These are phyloP conservation scores for Drosophila anomalata DNA, from an alignment of 2,888 invertebrate genomes.

Conservation along the genomic window DNA sequence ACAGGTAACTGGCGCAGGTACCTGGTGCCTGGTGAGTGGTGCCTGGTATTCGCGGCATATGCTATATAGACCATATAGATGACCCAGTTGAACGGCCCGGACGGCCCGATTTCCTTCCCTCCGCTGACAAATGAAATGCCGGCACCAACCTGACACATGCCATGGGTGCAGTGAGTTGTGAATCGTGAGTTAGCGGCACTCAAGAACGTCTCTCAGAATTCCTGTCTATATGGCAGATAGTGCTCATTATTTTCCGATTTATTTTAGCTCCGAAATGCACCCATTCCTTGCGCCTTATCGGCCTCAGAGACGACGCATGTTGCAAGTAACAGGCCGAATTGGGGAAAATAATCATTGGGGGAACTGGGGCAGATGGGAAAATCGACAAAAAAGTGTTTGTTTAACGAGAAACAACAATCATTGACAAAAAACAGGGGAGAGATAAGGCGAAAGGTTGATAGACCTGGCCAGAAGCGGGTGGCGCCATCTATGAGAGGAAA, in stretches of 20 bases:
- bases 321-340: not conserved
- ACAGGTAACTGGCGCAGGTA: not conserved
- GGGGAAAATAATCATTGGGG: not conserved
- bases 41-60: conserved; percentile 17
- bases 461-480: not conserved
- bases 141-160: conserved; percentile 57
- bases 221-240: not conserved
- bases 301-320: not conserved
- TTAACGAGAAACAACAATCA: not conserved
- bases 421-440: too few relatives aligned
- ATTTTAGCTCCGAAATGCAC: not conserved
- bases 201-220: conserved; percentile 23
- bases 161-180: conserved; percentile 53
- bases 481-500: conserved; percentile 6
- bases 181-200: conserved; percentile 24
- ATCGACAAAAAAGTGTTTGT: not conserved
- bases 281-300: not conserved
- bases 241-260: not conserved
- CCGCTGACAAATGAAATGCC: conserved; percentile 57
- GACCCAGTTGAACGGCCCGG: conserved; percentile 53
- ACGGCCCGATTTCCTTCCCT: conserved; percentile 7
- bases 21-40: conserved; percentile 24
- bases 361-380: not conserved
- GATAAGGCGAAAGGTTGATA: not conserved
- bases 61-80: conserved; percentile 9